These are phyloP conservation scores for Agriopis marginaria DNA, from an alignment of 2,888 invertebrate genomes.

Conservation along the genomic window DNA sequence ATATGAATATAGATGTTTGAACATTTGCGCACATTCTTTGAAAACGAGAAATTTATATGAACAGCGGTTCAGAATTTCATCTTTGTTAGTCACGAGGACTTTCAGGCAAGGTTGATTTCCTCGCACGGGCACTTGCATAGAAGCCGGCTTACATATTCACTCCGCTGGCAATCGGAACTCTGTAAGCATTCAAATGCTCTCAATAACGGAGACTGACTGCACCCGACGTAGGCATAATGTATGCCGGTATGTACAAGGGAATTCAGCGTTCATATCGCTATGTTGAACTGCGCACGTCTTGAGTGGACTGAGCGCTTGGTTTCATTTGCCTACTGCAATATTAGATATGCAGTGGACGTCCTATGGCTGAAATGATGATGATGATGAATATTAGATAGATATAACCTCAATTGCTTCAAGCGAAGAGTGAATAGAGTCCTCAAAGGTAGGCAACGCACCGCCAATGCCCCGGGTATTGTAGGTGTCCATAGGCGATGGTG, in stretches of 20 bases:
- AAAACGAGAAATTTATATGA: background rate
- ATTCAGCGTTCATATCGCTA: conserved; percentile 72
- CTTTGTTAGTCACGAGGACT: conserved; percentile 29
- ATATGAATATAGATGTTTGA: background rate
- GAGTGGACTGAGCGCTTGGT: conserved; percentile 22
- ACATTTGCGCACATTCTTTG: background rate
- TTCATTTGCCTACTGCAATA: conserved; percentile 21
- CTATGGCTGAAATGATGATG: no score
- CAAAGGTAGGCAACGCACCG: no score
- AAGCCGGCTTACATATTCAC: conserved; percentile 29
- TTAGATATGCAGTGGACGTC: background rate
- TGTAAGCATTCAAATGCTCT: conserved; percentile 76
- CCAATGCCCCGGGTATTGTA: no score
- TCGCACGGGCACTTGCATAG: conserved; percentile 9
- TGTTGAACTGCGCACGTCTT: conserved; percentile 33
- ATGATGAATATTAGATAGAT: no score
- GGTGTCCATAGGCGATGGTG: no score
- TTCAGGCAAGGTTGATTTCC: conserved; percentile 31
- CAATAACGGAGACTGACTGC: conserved; percentile 67
- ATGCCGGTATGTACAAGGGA: conserved; percentile 71
- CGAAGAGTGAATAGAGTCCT: no score
- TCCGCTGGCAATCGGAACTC: conserved; percentile 66
- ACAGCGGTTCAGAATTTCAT: conserved; percentile 5
- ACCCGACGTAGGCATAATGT: conserved; percentile 62
- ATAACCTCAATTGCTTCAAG: no score